These are phyloP conservation scores for Allolobophora icterica DNA, from an alignment of 2,888 invertebrate species.

Conservation along the genomic window DNA sequence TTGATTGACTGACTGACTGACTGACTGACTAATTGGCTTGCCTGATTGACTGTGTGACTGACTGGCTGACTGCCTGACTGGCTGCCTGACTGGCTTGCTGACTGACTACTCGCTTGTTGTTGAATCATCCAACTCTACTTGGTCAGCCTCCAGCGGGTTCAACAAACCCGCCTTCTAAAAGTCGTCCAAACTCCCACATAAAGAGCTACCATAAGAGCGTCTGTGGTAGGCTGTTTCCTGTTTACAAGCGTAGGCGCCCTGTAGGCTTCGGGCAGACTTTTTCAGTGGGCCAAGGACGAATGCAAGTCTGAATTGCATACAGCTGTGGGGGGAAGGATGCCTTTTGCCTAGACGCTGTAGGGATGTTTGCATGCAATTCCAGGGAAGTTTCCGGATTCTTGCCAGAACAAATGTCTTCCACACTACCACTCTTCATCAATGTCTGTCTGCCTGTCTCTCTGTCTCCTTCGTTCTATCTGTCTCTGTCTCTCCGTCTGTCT, in stretches of 20 bases:
- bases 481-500: too few species aligned
- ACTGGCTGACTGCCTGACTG: too few species aligned
- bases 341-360: background rate
- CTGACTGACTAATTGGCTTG: background rate
- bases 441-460: background rate
- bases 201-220: background rate
- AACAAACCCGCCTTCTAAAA: background rate
- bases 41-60: background rate
- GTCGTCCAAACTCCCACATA: background rate
- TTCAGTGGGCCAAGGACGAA: background rate
- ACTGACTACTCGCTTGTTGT: background rate
- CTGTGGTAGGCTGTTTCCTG: too few species aligned
- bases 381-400: background rate
- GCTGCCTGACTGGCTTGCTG: too few species aligned
- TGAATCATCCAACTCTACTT: background rate
- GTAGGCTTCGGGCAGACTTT: background rate
- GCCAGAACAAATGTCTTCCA: background rate
- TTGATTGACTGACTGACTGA: too few species aligned
- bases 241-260: background rate
- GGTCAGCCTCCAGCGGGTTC: background rate
- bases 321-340: background rate
- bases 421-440: background rate
- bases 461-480: background rate
- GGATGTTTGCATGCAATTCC: background rate
- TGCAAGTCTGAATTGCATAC: background rate